Percentiles rank a stretch among this genome's conserved stretches.
phyloP scores from a whole-genome alignment of 2,797 vertebrate species.

The Buceros bicornis region DNA sequence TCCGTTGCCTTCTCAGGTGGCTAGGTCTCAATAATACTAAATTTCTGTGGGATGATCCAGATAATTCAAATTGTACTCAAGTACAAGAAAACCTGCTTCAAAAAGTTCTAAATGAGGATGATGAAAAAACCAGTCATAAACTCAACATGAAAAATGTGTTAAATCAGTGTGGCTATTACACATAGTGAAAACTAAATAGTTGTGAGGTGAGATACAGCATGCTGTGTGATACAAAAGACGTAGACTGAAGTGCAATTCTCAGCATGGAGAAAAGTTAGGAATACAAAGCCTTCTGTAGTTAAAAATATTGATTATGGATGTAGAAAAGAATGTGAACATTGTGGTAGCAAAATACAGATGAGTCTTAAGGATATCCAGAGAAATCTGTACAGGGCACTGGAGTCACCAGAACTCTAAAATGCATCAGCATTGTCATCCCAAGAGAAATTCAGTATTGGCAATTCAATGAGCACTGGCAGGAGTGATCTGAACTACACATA shows the following conservation, averaged over 20 bases:
- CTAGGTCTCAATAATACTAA: neutral
- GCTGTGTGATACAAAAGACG: neutral
- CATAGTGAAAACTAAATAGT: neutral
- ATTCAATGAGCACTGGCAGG: neutral
- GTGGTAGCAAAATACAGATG: neutral
- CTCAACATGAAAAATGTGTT: neutral
- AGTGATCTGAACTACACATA: neutral
- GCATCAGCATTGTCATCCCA: neutral
- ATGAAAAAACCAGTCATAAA: neutral
- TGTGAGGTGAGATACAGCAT: neutral
- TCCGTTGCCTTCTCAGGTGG: neutral
- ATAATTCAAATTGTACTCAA: neutral
- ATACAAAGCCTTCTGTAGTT: neutral
- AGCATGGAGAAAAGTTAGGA: neutral
- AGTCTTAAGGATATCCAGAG: neutral
- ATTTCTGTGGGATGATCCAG: neutral
- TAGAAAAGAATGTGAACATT: neutral
- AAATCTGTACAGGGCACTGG: neutral
- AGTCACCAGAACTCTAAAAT: neutral
- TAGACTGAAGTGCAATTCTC: neutral
- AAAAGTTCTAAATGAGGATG: neutral
- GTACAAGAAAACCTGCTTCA: neutral
- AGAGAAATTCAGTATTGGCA: neutral
- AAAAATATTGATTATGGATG: neutral
- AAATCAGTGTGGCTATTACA: neutral